Conservation (phyloP, 2,113 vertebrate genomes). For the Labrus mixtus region DNA sequence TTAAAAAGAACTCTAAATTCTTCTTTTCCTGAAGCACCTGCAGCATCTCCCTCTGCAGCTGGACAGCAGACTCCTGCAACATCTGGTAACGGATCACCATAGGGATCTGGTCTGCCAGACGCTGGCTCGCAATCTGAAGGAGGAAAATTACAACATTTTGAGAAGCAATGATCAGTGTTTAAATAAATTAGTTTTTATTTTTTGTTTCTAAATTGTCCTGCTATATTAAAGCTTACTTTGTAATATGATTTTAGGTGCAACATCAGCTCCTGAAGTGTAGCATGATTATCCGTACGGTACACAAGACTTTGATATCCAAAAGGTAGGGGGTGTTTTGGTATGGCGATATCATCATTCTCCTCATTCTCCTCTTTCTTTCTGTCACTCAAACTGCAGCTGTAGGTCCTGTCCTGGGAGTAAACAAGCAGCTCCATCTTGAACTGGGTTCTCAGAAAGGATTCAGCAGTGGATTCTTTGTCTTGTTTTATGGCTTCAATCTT, state of each 20-base stretch:
- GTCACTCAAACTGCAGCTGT: slow-evolving; percentile 61
- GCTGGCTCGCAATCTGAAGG: slow-evolving; percentile 83
- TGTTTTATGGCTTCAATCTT: slow-evolving; percentile 84
- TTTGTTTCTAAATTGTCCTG: neutral
- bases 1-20: slow-evolving; percentile 73
- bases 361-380: slow-evolving; percentile 23
- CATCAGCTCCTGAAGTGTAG: slow-evolving; percentile 71
- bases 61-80: slow-evolving; percentile 76
- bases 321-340: too few relatives aligned
- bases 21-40: slow-evolving; percentile 86
- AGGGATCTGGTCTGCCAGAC: slow-evolving; percentile 88
- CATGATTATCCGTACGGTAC: neutral
- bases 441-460: slow-evolving; percentile 82
- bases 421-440: slow-evolving; percentile 90
- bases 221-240: slow-evolving; percentile 59
- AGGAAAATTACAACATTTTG: slow-evolving; percentile 32
- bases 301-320: too few relatives aligned
- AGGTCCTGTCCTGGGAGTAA: slow-evolving; percentile 88
- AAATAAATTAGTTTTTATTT: neutral
- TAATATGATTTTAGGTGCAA: slow-evolving; percentile 78
- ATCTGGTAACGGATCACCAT: slow-evolving; percentile 87
- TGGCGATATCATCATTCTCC: too few relatives aligned
- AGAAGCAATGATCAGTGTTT: neutral
- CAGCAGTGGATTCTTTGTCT: slow-evolving; percentile 74
- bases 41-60: slow-evolving; percentile 85